Percentiles rank a stretch among this genome's conserved stretches.
These are phyloP conservation scores for Nothocercus julius DNA, from an alignment of 2,113 vertebrate genomes.

Conservation along the genomic window DNA sequence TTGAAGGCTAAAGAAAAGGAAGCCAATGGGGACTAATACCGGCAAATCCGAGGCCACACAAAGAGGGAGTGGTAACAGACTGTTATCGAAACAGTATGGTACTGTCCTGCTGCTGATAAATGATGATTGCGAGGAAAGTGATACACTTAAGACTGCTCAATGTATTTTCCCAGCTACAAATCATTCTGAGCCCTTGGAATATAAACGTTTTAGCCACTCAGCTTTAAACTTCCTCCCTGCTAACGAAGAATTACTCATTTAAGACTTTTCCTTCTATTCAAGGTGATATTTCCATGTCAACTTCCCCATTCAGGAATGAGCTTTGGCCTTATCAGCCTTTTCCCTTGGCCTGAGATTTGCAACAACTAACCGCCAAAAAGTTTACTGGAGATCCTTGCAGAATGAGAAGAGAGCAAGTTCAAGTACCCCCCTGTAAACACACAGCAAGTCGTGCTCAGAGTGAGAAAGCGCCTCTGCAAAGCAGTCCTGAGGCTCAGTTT, in stretches of 20 bases:
- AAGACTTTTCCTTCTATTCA: background rate
- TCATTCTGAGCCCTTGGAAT: background rate
- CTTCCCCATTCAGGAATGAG: background rate
- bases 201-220: background rate
- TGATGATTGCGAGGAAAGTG: background rate
- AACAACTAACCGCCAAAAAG: background rate
- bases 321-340: background rate
- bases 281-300: background rate
- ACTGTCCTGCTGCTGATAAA: background rate
- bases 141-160: background rate
- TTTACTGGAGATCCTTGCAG: background rate
- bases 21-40: background rate
- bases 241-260: background rate
- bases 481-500: background rate
- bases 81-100: background rate
- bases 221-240: background rate
- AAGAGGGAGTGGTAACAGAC: background rate
- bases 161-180: background rate
- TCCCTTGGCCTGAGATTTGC: background rate
- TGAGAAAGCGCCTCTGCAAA: background rate
- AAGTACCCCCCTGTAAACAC: background rate
- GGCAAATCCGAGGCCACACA: background rate
- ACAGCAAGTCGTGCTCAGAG: background rate
- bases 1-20: background rate
- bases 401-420: background rate